Evolutionary conservation across 1,140 invertebrate genomes (phyloP), one percentile per base, ranked within the genome.

Genomic region (Steinernema khuongi): DNA sequence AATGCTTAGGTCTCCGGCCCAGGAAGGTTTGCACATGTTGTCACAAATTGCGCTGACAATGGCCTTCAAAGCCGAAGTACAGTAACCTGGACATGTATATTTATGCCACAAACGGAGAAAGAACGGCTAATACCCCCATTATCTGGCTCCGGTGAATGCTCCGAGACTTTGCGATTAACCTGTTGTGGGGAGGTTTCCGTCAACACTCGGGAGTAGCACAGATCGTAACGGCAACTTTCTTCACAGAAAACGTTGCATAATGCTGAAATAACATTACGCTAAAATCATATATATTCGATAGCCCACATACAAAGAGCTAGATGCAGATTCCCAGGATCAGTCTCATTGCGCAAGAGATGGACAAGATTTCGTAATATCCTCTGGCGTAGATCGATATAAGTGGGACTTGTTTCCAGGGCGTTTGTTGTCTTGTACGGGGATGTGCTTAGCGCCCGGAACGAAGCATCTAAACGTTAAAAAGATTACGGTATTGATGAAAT

Each of bases 251-350:
- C 71, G 31, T 72, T 32, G 31, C 81, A 83, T 2, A 85, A 69
- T 18, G 72, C 41, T 76, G 29, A 67, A 74, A 72, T 17, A 29
- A 31, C n/a, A n/a, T n/a, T n/a, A 26, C 14, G 28, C 0, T 18
- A 22, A 22, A 17, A 60, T 75, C 30, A 74, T 2, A 28, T 76
- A 72, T 68, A 50, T 72, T 73, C 44, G 76, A 77, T 71, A 29
- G 36, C 70, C 22, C 30, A 81, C 80, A 85, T 86, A 91, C 91
- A 92, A 41, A 95, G 86, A 26, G 94, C 86, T 91, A 95, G 93
- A 80, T 96, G 93, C 1, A 92, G 92, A 85, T 96, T 96, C 72
- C 90, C 89, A 1, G 92, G 89, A 88, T 95, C 93, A 0, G 90
- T 89, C 87, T 95, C 93, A 31, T 91, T 91, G 88, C 92, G 90